Evolutionary conservation across 2,888 invertebrate genomes (phyloP), one percentile per base, ranked within the genome.

Genomic region (Matsumyia berberina): DNA sequence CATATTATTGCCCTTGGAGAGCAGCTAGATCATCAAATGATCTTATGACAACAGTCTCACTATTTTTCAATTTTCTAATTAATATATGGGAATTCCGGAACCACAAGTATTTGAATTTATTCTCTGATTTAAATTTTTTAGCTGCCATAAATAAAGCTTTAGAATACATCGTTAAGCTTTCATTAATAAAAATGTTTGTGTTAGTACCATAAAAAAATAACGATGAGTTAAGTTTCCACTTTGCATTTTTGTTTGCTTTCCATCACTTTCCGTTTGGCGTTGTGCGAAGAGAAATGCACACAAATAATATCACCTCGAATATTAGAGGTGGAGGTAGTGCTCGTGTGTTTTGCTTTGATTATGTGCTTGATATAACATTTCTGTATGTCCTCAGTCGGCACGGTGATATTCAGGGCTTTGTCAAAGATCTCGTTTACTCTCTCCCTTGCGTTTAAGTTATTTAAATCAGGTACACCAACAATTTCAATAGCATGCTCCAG

Each of bases 141-240:
- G 17, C 55, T 15, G 15, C 33, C 53, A 53, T 31, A 31, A 29
- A 53, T 12, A 53, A 12, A 29, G 53, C 15, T 46, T 12, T 15
- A 35, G 19, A 9, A 17, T 46, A 17, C 6, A 5, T 49, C 11
- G 46, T 64, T 0, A 64, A 64, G 15, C 11, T 29, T 17, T 62
- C 46, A 46, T 62, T 62, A 11, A 35, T 62, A 62, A 31, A 62
- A 4, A 62, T 44, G 17, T 39, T 46, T 7, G 2, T 35, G 2
- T 46, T 62, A 46, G 11, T 46, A 62, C 12, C 46, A 3, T 8
- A 33, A 46, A 31, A n/a, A 39, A 62, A 62, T 33, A 62, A 35
- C 12, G 9, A 33, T 4, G 62, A 62, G 46, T 62, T 62, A 17
- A 62, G 35, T 46, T 62, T 62, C 46, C 46, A 42, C 6, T 19